Conservation (phyloP, 2,797 vertebrate genomes). For the Chaetodon trifasciatus region DNA sequence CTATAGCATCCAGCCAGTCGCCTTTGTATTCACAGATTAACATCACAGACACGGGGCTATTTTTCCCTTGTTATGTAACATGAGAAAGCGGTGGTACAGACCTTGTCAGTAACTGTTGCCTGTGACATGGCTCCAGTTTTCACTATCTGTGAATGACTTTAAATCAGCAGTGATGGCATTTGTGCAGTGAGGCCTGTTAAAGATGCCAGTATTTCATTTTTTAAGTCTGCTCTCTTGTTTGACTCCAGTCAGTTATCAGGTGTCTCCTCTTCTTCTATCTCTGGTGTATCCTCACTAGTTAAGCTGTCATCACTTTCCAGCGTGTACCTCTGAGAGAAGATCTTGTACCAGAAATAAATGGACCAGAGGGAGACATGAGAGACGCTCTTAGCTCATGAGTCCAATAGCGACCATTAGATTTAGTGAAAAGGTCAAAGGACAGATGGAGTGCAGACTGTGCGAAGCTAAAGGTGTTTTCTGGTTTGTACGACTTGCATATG, state of each 20-base stretch:
- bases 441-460: background rate
- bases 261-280: constrained; percentile 26
- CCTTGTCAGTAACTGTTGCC: constrained; percentile 27
- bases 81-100: constrained; percentile 16
- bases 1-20: constrained; percentile 6
- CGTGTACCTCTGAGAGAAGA: constrained; percentile 38
- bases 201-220: constrained; percentile 2
- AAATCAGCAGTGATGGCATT: background rate
- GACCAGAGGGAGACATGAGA: constrained; percentile 44
- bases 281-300: constrained; percentile 17
- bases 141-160: background rate
- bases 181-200: background rate
- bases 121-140: constrained; percentile 7
- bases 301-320: constrained; percentile 51
- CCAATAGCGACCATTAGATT: constrained; percentile 25
- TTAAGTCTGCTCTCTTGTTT: background rate
- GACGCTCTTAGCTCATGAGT: constrained; percentile 47
- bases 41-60: constrained; percentile 27
- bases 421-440: constrained; percentile 49
- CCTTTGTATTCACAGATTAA: constrained; percentile 48
- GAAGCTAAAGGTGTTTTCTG: background rate
- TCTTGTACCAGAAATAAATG: constrained; percentile 66
- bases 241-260: constrained; percentile 19
- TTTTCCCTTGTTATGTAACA: constrained; percentile 58
- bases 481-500: background rate